phyloP scores from a whole-genome alignment of 1,140 invertebrate species.

The Cydia strobilella region DNA sequence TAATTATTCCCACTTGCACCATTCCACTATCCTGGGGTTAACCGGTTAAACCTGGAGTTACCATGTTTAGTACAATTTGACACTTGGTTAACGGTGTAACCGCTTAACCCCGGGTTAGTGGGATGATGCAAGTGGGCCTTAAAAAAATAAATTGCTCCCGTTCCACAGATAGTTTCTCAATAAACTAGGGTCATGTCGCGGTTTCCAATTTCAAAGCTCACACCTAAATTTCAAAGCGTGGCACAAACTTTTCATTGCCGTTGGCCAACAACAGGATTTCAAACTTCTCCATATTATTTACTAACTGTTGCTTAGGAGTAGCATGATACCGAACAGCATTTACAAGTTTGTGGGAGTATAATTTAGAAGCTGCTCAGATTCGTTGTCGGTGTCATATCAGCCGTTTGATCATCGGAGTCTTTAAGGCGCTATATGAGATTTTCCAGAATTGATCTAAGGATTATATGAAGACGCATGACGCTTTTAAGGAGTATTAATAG shows the following conservation, averaged over 20 bases:
- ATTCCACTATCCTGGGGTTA: too few species aligned
- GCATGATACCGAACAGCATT: background rate
- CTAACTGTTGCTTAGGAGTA: background rate
- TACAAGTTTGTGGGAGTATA: conserved; percentile 7
- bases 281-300: background rate
- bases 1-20: too few species aligned
- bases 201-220: conserved; percentile 50
- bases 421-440: conserved; percentile 41
- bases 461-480: conserved; percentile 40
- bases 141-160: conserved; percentile 43
- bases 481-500: conserved; percentile 20
- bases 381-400: conserved; percentile 44
- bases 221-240: conserved; percentile 23
- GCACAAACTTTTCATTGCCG: conserved; percentile 14
- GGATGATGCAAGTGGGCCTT: too few species aligned
- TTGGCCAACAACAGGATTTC: background rate
- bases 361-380: conserved; percentile 31
- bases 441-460: conserved; percentile 42
- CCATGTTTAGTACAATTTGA: too few species aligned
- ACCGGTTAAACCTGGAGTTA: too few species aligned
- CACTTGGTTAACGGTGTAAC: too few species aligned
- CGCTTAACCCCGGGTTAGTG: too few species aligned
- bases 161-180: conserved; percentile 51
- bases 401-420: conserved; percentile 48
- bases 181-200: conserved; percentile 40